These are phyloP conservation scores for Apocrypta bakeri DNA, from an alignment of 1,140 invertebrate genomes.

Conservation along the genomic window DNA sequence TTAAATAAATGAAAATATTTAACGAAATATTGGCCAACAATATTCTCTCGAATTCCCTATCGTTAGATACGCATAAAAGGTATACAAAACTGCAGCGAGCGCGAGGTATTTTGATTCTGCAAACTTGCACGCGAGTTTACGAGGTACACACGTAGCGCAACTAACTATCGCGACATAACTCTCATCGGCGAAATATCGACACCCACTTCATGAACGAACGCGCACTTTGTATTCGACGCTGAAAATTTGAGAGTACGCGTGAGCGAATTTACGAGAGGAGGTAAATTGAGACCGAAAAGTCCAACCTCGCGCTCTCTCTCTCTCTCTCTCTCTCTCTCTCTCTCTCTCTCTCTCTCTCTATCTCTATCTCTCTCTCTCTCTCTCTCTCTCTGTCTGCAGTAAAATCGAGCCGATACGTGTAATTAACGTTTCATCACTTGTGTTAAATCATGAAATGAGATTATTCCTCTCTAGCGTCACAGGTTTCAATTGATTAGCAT, in stretches of 20 bases:
- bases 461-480: neutral
- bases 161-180: slow-evolving; percentile 24
- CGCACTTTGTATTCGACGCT: slow-evolving; percentile 48
- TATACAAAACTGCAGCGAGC: neutral
- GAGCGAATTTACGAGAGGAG: slow-evolving; percentile 54
- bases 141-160: neutral
- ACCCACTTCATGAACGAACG: slow-evolving; percentile 18
- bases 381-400: neutral
- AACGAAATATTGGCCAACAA: no score
- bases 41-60: no score
- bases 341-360: no score
- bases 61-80: neutral
- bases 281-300: slow-evolving; percentile 48
- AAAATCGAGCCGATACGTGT: slow-evolving; percentile 32
- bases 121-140: slow-evolving; percentile 3
- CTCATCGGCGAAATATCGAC: slow-evolving; percentile 35
- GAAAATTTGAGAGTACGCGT: slow-evolving; percentile 40
- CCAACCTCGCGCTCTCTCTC: neutral
- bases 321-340: neutral
- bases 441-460: slow-evolving; percentile 47
- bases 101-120: neutral
- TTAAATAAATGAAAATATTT: no score
- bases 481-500: slow-evolving; percentile 35
- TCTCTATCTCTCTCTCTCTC: neutral
- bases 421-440: slow-evolving; percentile 44